Evolutionary conservation across 2,888 invertebrate genomes (phyloP).

Genomic region (Nemurella pictetii): DNA sequence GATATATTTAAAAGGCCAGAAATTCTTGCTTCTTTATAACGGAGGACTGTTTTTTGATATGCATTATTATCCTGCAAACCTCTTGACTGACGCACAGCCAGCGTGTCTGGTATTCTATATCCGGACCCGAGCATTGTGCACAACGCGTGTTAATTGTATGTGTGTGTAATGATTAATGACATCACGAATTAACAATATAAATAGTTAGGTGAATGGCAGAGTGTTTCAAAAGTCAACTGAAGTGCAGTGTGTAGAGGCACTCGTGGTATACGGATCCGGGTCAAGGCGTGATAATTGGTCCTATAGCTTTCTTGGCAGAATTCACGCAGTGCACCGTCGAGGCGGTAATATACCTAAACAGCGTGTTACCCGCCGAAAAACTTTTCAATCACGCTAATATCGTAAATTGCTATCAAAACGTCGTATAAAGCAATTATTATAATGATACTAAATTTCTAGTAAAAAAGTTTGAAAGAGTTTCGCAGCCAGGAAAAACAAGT

Average conservation of each 20-base stretch:
- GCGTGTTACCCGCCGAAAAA: neutral
- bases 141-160: neutral
- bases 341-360: no score
- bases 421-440: neutral
- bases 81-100: neutral
- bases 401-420: neutral
- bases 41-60: neutral
- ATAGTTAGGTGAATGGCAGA: neutral
- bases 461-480: neutral
- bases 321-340: neutral
- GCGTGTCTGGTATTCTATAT: neutral
- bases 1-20: neutral
- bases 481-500: neutral
- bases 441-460: neutral
- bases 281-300: neutral
- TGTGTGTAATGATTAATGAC: neutral
- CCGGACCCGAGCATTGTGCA: neutral
- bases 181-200: neutral
- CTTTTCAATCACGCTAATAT: neutral
- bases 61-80: neutral
- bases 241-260: neutral
- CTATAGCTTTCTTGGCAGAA: neutral
- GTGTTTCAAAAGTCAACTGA: neutral
- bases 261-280: neutral
- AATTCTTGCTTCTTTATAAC: neutral